Conservation (phyloP, 2,888 invertebrate genomes). For the Stegophylla sp. region DNA sequence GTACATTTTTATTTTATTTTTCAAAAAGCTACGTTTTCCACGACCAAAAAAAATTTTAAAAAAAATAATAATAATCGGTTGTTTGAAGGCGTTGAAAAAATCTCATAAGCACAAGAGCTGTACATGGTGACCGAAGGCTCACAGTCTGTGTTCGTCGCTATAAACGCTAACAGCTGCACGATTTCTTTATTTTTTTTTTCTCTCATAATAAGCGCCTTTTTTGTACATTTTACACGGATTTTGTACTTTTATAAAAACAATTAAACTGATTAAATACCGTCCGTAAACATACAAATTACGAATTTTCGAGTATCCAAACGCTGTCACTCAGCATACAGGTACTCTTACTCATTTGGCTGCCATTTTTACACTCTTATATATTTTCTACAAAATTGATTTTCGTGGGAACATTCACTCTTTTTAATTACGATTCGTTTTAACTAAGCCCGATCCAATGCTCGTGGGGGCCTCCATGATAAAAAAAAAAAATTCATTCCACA, state of each 20-base stretch:
- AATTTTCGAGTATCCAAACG: background rate
- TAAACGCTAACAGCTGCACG: background rate
- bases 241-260: background rate
- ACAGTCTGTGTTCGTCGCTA: no score
- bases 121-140: no score
- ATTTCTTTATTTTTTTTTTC: background rate
- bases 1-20: no score
- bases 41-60: background rate
- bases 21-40: no score
- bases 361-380: background rate
- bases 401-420: background rate
- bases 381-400: background rate
- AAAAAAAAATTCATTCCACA: background rate
- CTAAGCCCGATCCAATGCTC: slow-evolving; percentile 44
- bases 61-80: no score
- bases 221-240: background rate
- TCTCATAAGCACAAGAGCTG: no score
- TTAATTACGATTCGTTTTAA: slow-evolving; percentile 37
- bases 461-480: slow-evolving; percentile 25
- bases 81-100: no score
- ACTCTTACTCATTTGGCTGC: no score
- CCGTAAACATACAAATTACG: background rate
- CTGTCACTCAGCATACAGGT: no score
- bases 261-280: background rate
- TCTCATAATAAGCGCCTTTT: no score